A percentile compares a stretch with the other conserved stretches of the same genome.
phyloP scores from a whole-genome alignment of 2,888 invertebrate species.

The Eupithecia tripunctaria region DNA sequence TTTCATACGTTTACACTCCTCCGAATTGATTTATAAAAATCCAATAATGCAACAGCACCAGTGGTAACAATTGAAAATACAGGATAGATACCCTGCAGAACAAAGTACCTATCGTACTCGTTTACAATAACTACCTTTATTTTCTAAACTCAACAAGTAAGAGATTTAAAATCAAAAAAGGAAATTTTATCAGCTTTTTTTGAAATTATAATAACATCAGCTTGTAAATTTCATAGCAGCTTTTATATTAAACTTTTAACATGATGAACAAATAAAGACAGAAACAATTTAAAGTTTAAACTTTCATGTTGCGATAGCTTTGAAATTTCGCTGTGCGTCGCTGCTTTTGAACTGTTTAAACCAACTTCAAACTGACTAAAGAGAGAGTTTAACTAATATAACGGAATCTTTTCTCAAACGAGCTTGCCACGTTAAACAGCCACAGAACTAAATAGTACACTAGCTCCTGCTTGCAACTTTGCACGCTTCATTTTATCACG shows the following conservation, averaged over 20 bases:
- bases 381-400: no score
- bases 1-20: no score
- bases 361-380: not conserved
- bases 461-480: no score
- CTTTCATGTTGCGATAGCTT: not conserved
- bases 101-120: no score
- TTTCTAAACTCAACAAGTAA: not conserved
- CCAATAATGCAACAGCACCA: no score
- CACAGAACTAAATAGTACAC: no score
- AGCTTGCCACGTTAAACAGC: not conserved
- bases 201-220: not conserved
- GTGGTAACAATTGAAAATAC: not conserved
- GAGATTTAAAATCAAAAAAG: no score
- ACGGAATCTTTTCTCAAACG: not conserved
- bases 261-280: not conserved
- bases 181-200: no score
- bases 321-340: not conserved
- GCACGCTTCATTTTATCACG: no score
- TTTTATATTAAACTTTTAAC: not conserved
- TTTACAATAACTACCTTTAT: no score
- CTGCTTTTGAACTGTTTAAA: not conserved
- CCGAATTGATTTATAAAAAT: not conserved
- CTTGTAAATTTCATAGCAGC: not conserved
- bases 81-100: no score
- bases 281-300: conserved; percentile 4